Base-by-base conservation (phyloP, 2,888 invertebrate genomes). In the Agrotis puta region DNA sequence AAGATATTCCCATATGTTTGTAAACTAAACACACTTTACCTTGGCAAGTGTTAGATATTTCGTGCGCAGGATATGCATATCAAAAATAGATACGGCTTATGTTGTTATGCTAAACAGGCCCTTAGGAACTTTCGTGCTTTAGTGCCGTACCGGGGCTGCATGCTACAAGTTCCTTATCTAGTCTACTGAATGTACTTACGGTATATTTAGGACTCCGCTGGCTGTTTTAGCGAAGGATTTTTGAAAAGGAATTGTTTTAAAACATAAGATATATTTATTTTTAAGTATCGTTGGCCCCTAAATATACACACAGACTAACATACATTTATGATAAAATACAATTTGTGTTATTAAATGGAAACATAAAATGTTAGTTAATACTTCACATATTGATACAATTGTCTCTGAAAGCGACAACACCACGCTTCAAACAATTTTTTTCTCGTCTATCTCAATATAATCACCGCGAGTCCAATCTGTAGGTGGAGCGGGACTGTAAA, bases 101-200 rank as follows among this genome's bases (percentile, higher is more conserved):
- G 54, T 54, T 61, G 69, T 65, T 82, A 81, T 74, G 74, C 66
- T 82, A 77, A 83, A 72, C 79, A 74, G 65, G 39, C 56, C 70
- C 62, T 61, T 62, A 54, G 67, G 67, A 63, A 27, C 63, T 64
- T 79, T 69, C 64, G 67, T 81, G 84, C 51, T 82, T 65, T 63
- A 82, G 61, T 71, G 73, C 58, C 47, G 62, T 67, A 45, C 70
- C 54, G 56, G 61, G 56, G 61, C 64, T 57, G 67, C 73, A 74
- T 63, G 76, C 64, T 77, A 51, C 66, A 62, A 57, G 64, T 64
- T 71, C 22, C 73, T 79, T 79, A 82, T 83, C 79, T 77, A 77
- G 62, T 57, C 68, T 54, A 11, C 53, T 62, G 33, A 79, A 74
- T 71, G 57, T 81, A 67, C 81, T 81, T 72, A 27, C n/a, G 6